Evolutionary conservation across 2,797 vertebrate species (phyloP).

Genomic region (Salmo trutta): DNA sequence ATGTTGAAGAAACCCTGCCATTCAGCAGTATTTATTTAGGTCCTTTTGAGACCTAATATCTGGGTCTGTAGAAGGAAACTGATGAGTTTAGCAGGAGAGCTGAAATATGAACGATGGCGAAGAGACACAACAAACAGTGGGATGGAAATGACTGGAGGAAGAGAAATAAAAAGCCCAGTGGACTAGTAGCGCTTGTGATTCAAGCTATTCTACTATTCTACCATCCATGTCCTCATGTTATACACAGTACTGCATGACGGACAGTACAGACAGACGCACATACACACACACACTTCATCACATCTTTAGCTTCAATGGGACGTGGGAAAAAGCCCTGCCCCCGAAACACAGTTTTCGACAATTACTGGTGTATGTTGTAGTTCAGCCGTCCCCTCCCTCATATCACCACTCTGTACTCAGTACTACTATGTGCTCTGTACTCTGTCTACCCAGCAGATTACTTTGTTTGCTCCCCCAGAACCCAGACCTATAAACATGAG

Average conservation of each 20-base stretch:
- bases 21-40: conserved; percentile 30
- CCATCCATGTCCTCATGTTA: conserved; percentile 16
- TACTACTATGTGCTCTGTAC: not conserved
- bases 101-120: conserved; percentile 36
- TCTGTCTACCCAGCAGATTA: conserved; percentile 4
- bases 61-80: conserved; percentile 26
- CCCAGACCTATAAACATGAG: conserved; percentile 28
- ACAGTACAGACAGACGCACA: not conserved
- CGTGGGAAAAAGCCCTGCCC: conserved; percentile 1
- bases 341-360: conserved; percentile 34
- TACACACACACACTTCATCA: not conserved
- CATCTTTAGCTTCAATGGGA: conserved; percentile 14
- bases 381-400: conserved; percentile 15
- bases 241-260: not conserved
- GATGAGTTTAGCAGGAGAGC: conserved; percentile 45
- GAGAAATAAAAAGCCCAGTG: conserved; percentile 44
- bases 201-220: conserved; percentile 23
- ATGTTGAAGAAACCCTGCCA: conserved; percentile 9
- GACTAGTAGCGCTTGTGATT: conserved; percentile 43
- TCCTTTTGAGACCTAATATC: conserved; percentile 35
- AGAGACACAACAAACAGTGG: conserved; percentile 25
- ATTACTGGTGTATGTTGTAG: conserved; percentile 24
- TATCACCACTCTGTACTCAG: not conserved
- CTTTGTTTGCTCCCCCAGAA: conserved; percentile 31
- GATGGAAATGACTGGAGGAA: conserved; percentile 40